A percentile compares a stretch with the other conserved stretches of the same genome.
Conservation (phyloP, 2,797 vertebrate species). For the Parauchenoglanis punctatus region DNA sequence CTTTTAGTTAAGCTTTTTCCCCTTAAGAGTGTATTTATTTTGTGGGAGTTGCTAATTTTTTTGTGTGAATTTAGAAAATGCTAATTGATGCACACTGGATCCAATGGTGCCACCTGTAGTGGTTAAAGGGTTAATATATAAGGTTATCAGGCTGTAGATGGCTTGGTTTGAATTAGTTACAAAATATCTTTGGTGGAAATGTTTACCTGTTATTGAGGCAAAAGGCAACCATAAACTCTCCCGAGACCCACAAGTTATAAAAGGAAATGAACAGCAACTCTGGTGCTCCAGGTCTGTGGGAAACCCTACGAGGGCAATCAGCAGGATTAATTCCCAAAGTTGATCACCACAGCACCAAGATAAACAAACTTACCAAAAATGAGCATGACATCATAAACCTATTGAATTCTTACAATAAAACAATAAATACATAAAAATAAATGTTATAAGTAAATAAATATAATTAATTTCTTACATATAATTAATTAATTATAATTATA, state of each 20-base stretch:
- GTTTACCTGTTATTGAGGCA: slow-evolving; percentile 35
- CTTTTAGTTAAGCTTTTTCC: no score
- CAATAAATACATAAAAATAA: not conserved
- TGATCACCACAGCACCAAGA: slow-evolving; percentile 19
- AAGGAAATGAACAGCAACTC: slow-evolving; percentile 11
- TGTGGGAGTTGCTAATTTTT: no score
- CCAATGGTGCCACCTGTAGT: no score
- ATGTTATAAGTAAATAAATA: not conserved
- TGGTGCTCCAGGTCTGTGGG: slow-evolving; percentile 16
- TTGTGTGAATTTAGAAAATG: no score
- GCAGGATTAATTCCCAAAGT: slow-evolving; percentile 26
- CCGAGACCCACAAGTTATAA: slow-evolving; percentile 6
- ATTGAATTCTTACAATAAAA: not conserved
- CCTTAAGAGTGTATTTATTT: no score
- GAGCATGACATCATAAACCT: not conserved
- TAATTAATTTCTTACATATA: no score
- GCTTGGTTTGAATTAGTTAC: not conserved
- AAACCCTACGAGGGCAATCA: slow-evolving; percentile 34
- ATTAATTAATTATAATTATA: no score
- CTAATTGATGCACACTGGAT: no score
- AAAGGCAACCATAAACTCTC: not conserved
- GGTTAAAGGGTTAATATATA: not conserved
- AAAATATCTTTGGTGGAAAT: not conserved
- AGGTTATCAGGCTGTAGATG: slow-evolving; percentile 7
- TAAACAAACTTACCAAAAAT: slow-evolving; percentile 20